Evolutionary conservation across 2,113 vertebrate species (phyloP).

Genomic region (Myotis brandtii): DNA sequence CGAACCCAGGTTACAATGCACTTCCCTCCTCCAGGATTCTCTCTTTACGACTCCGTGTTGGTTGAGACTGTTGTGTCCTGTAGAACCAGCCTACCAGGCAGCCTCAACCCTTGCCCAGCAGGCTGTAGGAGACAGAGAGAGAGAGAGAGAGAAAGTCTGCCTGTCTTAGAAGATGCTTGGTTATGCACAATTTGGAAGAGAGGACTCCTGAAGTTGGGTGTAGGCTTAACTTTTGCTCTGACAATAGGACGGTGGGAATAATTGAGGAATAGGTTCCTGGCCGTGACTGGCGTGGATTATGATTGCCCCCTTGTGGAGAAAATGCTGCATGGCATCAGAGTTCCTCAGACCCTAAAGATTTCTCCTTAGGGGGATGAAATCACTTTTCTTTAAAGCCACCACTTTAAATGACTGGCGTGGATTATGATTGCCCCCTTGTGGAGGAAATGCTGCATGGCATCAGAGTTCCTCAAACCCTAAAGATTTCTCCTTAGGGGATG

Average conservation of each 20-base stretch:
- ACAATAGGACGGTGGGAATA: fast-evolving
- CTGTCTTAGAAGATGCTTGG: background rate
- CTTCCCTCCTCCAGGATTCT: background rate
- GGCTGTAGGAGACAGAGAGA: background rate
- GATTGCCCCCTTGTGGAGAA: constrained; percentile 89
- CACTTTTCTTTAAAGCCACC: constrained; percentile 23
- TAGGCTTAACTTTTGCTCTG: background rate
- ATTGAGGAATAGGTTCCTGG: background rate
- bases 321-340: background rate
- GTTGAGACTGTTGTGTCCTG: background rate
- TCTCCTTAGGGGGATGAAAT: background rate
- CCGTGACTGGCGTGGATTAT: constrained; percentile 50
- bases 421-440: constrained; percentile 88
- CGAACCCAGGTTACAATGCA: fast-evolving
- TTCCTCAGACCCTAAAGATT: background rate
- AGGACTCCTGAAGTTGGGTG: background rate
- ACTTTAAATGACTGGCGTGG: constrained; percentile 64
- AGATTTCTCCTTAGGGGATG: constrained; percentile 32
- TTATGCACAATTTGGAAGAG: background rate
- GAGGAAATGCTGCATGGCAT: constrained; percentile 48
- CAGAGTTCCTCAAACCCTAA: background rate
- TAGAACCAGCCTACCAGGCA: background rate
- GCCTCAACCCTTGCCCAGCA: background rate
- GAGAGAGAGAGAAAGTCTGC: background rate
- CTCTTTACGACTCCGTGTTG: background rate